Evolutionary conservation across 2,113 vertebrate genomes (phyloP), one percentile per base, ranked within the genome.

Genomic region (Pedionomus torquatus): DNA sequence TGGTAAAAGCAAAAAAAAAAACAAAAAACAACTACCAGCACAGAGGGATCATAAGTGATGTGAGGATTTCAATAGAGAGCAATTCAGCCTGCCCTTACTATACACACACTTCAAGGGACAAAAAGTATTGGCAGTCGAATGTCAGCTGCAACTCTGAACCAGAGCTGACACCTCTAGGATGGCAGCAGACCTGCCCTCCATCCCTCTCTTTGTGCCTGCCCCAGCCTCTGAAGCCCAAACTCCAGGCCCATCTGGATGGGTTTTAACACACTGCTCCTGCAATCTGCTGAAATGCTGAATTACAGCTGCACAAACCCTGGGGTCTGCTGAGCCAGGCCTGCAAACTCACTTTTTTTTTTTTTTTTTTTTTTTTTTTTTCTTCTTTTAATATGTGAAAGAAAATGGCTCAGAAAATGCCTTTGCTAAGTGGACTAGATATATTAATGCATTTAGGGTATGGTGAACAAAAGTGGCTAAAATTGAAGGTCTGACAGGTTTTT

Each of bases 221-320:
- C 19, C 25, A 28, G 2, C 7, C 17, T 54, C 65, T 43, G 39
- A n/a, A 66, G 28, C 43, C 37, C 70, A 70, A 54, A 64, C 11
- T 71, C n/a, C 86, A 83, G 17, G 35, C 49, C 41, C 35, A n/a
- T 15, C 9, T 0, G 0, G 6, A 18, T n/a, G 20, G 8, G 35
- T 52, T 89, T 78, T 21, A 61, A 11, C 17, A 5, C 0, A 1
- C 28, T 10, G 41, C 52, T 66, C 46, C 55, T 39, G 31, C 2
- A 3, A 54, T 5, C 35, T 51, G 54, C 41, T 49, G 60, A 46
- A 46, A 41, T 14, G 9, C 57, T 52, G 57, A 60, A 30, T 64
- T 89, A 43, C 15, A 78, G 44, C 39, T 43, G 30, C 70, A 24
- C 17, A 18, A 61, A 60, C 60, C 44, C 43, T 37, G 20, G 5